Base-by-base conservation (phyloP, 2,113 vertebrate species). In the Ceyx melanurus region DNA sequence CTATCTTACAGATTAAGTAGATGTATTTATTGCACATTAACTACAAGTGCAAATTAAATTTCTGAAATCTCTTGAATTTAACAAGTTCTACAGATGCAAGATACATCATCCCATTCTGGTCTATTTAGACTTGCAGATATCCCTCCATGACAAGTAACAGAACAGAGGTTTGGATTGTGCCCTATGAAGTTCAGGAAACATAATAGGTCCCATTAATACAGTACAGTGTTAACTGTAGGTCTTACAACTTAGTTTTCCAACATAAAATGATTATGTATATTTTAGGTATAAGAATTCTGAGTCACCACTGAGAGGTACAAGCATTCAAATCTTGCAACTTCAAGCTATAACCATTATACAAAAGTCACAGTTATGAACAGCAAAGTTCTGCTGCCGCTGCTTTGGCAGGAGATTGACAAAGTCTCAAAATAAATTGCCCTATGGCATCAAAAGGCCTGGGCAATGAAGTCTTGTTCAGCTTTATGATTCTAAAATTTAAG, bases 81-180 rank as follows among this genome's bases (percentile, higher is more conserved):
- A 4, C 0, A 2, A 51, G 15, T 35, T 23, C 31, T 4, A 48
- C 7, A 66, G 40, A 58, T 1, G 16, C 4, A 60, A 48, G 51
- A 7, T 3, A 3, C 0, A 3, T 13, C 15, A 5, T 11, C 22
- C 26, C 37, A 29, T 26, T 25, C 31, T 26, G 15, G 16, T 29
- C 37, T 56, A 33, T 23, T 26, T 10, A 11, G 13, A 13, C 45
- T 48, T 60, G 28, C 17, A 73, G 40, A 15, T 25, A 31, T 7
- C 45, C 23, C 42, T 18, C 45, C 65, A 21, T 10, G 35, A 26
- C 20, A n/a, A 40, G 7, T 43, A 50, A 48, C 13, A 45, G 45
- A n/a, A 13, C 19, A 65, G 35, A 43, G 28, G 33, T 31, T 1
- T 10, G 46, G 11, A 12, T 29, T 66, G 31, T 13, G 20, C 26